Evolutionary conservation across 2,113 vertebrate genomes (phyloP), one percentile per base, ranked within the genome.

Genomic region (Cochlearius cochlearius): DNA sequence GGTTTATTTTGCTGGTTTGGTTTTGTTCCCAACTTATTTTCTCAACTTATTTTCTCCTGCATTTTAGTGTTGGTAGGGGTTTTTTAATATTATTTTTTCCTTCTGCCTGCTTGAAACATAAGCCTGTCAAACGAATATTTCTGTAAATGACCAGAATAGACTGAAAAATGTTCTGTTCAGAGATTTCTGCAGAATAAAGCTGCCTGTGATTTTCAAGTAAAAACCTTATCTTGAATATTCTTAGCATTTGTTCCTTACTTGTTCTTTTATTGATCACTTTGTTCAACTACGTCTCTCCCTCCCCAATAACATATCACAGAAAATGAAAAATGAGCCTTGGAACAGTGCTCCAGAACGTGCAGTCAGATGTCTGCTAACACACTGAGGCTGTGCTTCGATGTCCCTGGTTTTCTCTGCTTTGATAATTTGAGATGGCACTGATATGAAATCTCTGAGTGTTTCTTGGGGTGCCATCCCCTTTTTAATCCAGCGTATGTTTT

Each of bases 251-350:
- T 62, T 89, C 83, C 67, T 72, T 94, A 71, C 91, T 94, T 92
- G 53, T 92, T 78, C 64, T 87, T 72, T 58, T 94, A 95, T 91
- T 90, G 87, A 96, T 92, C 62, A 94, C 19, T 94, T 85, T 85
- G 58, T 79, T 50, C 80, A 85, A 59, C 49, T 68, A 52, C n/a
- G 17, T 29, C 9, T 77, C 49, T 78, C 58, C 52, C 81, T 78
- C 62, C 32, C 16, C 45, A 69, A 1, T 38, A 86, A 79, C 55
- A 29, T 73, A 87, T 30, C 77, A 86, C 50, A 88, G 62, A 90
- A 95, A 85, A 94, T 85, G 62, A 94, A 94, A 95, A 92, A 90
- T 90, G 45, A 78, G 83, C 79, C 62, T 45, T 47, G 45, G 50
- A 86, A 68, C 20, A n/a, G 26, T 62, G 55, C 53, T 92, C 32